phyloP scores from a whole-genome alignment of 2,888 invertebrate genomes.

The Scaptomyza polygonia region DNA sequence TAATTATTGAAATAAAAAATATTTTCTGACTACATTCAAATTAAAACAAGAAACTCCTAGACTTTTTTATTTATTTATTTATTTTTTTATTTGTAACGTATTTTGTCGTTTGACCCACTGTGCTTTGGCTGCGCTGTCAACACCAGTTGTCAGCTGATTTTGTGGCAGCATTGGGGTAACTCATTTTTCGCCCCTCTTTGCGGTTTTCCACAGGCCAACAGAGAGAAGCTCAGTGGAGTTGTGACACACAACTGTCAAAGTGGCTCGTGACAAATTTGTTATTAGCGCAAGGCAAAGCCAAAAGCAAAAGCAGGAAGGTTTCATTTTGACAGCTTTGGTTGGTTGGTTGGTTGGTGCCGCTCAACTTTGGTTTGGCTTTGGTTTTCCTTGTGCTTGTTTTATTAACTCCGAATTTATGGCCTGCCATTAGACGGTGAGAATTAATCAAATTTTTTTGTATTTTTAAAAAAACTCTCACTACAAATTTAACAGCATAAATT shows the following conservation, averaged over 20 bases:
- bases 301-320: constrained; percentile 15
- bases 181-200: constrained; percentile 14
- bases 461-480: constrained; percentile 37
- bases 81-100: too few relatives aligned
- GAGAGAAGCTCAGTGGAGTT: constrained; percentile 40
- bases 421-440: constrained; percentile 75
- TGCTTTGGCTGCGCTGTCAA: constrained; percentile 47
- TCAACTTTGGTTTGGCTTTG: constrained; percentile 14
- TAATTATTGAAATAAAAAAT: too few relatives aligned
- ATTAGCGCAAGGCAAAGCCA: constrained; percentile 56
- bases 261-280: constrained; percentile 80
- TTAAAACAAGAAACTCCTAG: too few relatives aligned
- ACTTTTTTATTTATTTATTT: too few relatives aligned
- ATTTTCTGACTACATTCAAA: too few relatives aligned
- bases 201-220: constrained; percentile 40
- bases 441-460: constrained; percentile 80
- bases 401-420: constrained; percentile 81
- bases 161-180: constrained; percentile 32
- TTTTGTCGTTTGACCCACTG: constrained; percentile 30
- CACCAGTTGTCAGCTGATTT: constrained; percentile 57
- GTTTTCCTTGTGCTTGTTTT: constrained; percentile 58
- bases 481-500: constrained; percentile 78
- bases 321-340: constrained; percentile 37
- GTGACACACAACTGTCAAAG: constrained; percentile 80
- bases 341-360: constrained; percentile 8